Evolutionary conservation across 1,140 invertebrate genomes (phyloP), one percentile per base, ranked within the genome.

Genomic region (Bombus superbus): DNA sequence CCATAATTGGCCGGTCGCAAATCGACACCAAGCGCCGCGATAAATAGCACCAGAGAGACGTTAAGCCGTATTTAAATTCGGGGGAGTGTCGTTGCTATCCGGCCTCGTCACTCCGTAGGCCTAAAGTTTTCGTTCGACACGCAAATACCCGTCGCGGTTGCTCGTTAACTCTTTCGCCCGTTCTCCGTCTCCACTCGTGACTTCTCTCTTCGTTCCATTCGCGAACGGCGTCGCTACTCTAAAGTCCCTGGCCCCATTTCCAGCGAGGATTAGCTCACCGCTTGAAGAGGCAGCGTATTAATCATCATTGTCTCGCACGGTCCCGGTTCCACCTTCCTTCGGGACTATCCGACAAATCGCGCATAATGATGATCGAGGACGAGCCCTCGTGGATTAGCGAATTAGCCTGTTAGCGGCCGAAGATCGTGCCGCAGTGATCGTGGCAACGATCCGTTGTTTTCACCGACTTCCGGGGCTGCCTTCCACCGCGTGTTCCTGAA

Each of bases 41-140:
- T 88, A 90, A 88, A 81, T 85, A 87, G 72, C 82, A 32, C 22
- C n/a, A 25, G 42, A 42, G 74, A 89, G 77, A 87, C 87, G 90
- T 87, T 83, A 81, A 90, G 85, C 73, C 44, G 64, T 85, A 90
- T 91, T 90, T 90, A 88, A 91, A 88, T 91, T 88, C 75, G 83
- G 75, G 86, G 88, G 76, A 79, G 69, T 84, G 79, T 77, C 73
- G 38, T 73, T 78, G 62, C 77, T 78, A 84, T 66, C 68, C 64
- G 47, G 38, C 32, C 32, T 83, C 85, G 85, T 53, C 47, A 22
- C 47, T 53, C 22, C 18, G 47, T 53, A 53, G 47, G 47, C 6
- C 47, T 53, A 15, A 53, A 53, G 47, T 53, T 53, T 53, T 53
- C 47, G 47, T 53, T 53, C 47, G 47, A 53, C 47, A 89, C 90